A percentile compares a stretch with the other conserved stretches of the same genome.
These are phyloP conservation scores for Miopithecus talapoin DNA, from an alignment of 2,797 vertebrate species.

Conservation along the genomic window DNA sequence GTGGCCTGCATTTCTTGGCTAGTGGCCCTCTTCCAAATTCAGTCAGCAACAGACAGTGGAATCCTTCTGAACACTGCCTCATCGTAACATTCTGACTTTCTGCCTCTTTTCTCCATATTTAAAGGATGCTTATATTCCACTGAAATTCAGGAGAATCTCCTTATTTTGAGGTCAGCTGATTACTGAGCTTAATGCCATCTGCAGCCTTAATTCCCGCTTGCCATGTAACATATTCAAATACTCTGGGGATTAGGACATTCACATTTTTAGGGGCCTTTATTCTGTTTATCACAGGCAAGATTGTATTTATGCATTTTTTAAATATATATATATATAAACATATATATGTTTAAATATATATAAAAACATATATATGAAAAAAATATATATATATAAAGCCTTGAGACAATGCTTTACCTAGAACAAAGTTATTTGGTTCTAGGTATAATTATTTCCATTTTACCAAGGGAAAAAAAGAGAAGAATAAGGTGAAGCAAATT, in stretches of 20 bases:
- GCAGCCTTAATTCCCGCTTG: neutral
- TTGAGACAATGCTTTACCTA: neutral
- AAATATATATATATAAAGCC: no score
- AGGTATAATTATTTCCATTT: neutral
- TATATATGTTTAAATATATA: no score
- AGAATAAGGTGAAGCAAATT: neutral
- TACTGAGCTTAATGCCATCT: neutral
- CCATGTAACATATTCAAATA: neutral
- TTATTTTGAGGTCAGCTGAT: neutral
- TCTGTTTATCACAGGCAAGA: neutral
- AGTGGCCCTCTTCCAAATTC: neutral
- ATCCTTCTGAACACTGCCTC: neutral
- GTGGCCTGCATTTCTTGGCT: neutral
- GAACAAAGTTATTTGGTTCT: slow-evolving; percentile 19
- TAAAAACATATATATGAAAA: neutral
- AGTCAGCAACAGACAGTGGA: neutral
- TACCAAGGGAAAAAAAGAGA: neutral
- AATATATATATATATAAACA: neutral
- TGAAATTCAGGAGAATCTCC: neutral
- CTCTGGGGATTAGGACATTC: neutral
- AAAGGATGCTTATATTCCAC: neutral
- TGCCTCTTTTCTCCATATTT: neutral
- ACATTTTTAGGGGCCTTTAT: neutral
- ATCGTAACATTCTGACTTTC: neutral
- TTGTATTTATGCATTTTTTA: slow-evolving; percentile 1